These are phyloP conservation scores for Balaeniceps rex DNA, from an alignment of 2,113 vertebrate genomes.

Conservation along the genomic window DNA sequence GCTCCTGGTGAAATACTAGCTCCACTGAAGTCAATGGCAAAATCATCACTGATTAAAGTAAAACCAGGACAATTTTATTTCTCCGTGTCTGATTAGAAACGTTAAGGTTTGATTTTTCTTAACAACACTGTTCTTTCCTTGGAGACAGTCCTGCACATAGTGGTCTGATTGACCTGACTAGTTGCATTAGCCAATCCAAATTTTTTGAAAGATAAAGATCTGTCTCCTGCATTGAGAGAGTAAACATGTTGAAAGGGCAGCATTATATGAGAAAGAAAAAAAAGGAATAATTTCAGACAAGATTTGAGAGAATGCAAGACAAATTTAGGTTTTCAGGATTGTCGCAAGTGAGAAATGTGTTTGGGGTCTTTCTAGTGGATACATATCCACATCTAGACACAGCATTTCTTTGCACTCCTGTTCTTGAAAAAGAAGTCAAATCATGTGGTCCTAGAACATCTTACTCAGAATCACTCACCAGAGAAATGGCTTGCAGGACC, in stretches of 20 bases:
- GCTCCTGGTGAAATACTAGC: neutral
- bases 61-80: neutral
- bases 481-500: neutral
- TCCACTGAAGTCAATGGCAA: neutral
- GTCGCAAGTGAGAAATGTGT: neutral
- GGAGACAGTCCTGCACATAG: neutral
- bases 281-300: neutral
- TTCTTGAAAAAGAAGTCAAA: neutral
- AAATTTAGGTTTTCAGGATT: neutral
- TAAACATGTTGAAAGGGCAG: neutral
- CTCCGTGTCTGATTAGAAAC: neutral
- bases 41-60: neutral
- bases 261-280: neutral
- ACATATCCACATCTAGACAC: neutral
- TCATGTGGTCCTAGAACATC: neutral
- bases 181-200: neutral
- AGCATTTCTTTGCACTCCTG: neutral
- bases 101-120: neutral
- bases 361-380: neutral
- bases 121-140: neutral
- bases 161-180: neutral
- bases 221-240: neutral
- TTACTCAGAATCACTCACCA: neutral
- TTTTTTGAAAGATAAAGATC: neutral
- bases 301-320: neutral